Evolutionary conservation across 92 coral and sea anemone genomes (phyloP), one percentile per base, ranked within the genome.

Genomic region (Heliopora coerulea): DNA sequence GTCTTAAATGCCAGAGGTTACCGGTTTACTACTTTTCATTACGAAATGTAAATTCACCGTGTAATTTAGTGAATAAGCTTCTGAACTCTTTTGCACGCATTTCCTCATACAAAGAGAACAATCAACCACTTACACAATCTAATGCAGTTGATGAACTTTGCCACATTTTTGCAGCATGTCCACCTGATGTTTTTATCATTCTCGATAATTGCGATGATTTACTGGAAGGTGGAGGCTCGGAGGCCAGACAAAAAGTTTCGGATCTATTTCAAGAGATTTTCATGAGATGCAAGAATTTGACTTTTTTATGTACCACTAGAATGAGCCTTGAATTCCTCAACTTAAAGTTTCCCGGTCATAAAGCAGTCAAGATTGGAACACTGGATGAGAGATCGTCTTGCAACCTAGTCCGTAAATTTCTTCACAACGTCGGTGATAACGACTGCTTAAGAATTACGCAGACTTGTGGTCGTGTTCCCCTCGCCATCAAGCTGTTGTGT

Each of bases 131-230:
- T n/a, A n/a, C n/a, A n/a, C n/a, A n/a, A n/a, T n/a, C n/a, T n/a
- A n/a, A n/a, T n/a, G n/a, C n/a, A n/a, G 26, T 8, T 21, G 80
- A 81, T 27, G 72, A 61, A 34, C 57, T 81, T 17, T 62, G 54
- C 29, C 59, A 50, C 42, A 27, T 61, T 27, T 42, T 81, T 18
- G 32, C 23, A 59, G 59, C 35, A 28, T 37, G 62, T 50, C 27
- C 75, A 33, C 29, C 25, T 18, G 39, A 6, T 0, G 31, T 52
- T 64, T 37, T 60, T 3, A 25, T 81, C 1, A 54, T 81, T 15
- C 72, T 81, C 73, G 85, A 81, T 21, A 81, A 81, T 39, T 65
- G 61, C 15, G 85, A 81, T 42, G 85, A 81, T 37, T 25, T 81
- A 18, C 39, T 81, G 4, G 48, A 56, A 31, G 39, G 84, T 20